These are phyloP conservation scores for Ophiodon elongatus DNA, from an alignment of 2,113 vertebrate species.

Conservation along the genomic window DNA sequence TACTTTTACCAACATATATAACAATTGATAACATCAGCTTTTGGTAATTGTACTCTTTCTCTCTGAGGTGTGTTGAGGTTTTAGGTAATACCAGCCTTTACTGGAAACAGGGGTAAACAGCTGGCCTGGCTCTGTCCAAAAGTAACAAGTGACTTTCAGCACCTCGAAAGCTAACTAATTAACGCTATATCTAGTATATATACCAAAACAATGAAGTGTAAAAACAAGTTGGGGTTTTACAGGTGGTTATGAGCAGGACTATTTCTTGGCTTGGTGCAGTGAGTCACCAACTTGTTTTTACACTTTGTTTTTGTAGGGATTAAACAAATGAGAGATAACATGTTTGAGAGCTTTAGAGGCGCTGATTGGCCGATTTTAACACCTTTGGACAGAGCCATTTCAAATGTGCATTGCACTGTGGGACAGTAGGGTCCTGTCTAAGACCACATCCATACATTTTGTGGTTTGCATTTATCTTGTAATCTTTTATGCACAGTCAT, in stretches of 20 bases:
- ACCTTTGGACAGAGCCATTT: neutral
- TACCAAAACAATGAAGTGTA: neutral
- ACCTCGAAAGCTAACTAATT: neutral
- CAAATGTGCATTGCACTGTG: neutral
- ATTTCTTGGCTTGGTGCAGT: neutral
- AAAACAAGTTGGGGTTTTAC: neutral
- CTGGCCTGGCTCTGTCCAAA: neutral
- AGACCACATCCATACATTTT: neutral
- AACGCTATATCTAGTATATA: neutral
- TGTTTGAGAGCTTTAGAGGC: neutral
- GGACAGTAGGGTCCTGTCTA: neutral
- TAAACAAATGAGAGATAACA: neutral
- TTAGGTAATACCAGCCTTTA: neutral
- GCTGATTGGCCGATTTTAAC: neutral
- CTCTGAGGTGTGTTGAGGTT: neutral
- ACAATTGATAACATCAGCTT: constrained; percentile 16
- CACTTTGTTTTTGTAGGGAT: neutral
- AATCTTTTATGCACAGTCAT: constrained; percentile 11
- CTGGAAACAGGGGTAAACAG: neutral
- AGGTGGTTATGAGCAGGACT: neutral
- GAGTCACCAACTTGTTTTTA: neutral
- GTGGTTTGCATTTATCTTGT: constrained; percentile 22
- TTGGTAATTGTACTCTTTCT: neutral
- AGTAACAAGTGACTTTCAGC: neutral
- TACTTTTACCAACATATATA: neutral